Evolutionary conservation across 64 coral and sea anemone genomes (phyloP), one percentile per base, ranked within the genome.

Genomic region (Catalaphyllia jardinei): DNA sequence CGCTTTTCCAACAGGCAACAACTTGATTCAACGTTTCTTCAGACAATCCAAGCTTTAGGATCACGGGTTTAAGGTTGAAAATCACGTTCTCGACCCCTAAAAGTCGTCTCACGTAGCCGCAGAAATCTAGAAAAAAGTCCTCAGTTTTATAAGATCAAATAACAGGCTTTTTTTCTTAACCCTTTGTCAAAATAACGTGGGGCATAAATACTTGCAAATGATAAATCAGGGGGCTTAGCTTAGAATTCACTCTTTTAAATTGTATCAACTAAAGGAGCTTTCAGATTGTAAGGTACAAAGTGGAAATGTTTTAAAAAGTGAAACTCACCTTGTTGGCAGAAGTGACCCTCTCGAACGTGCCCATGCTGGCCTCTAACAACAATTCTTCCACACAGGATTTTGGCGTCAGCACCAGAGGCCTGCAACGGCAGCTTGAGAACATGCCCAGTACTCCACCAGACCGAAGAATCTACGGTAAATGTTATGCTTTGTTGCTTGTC

Each of bases 391-490:
- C 88, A 90, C 20, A 59, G 52, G 69, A 90, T 74, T 59, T 22
- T 71, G 79, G 14, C 67, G 14, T 82, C 50, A 39, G 73, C 29
- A 31, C 74, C 61, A 27, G 59, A 62, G 25, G 60, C 27, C n/a
- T 87, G 81, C 22, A 86, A 61, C 33, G 30, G 59, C 16, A 86
- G 75, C 81, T 86, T 87, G 3, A 92, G 5, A 9, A 50, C 57
- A 0, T 92, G 38, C n/a, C 90, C 90, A 2, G 82, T 92, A 74
- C 54, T 92, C 38, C 90, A 83, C 90, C 90, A 86, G 4, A 86
- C 22, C 19, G 31, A 49, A 2, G 90, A 77, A 0, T 92, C 90
- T 4, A 92, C 90, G 9, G 18, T 25, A 13, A 91, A 20, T 12
- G 4, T 61, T 10, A 17, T 30, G 14, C 27, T 24, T 13, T 0